phyloP scores from a whole-genome alignment of 2,888 invertebrate genomes.

The Patella ulyssiponensis region DNA sequence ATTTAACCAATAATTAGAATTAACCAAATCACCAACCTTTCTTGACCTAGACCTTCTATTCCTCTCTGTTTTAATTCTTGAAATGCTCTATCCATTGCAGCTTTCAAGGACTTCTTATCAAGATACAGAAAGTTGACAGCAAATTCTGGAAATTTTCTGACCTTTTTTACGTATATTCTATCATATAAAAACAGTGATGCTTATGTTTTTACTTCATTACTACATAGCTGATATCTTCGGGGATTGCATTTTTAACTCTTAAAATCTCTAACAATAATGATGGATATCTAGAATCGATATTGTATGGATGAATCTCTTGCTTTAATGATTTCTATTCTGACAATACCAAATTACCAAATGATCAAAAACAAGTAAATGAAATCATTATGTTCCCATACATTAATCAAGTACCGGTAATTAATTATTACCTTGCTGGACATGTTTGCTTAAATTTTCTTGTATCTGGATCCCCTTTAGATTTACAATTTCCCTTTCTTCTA shows the following conservation, averaged over 20 bases:
- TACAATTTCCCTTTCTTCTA: slow-evolving; percentile 64
- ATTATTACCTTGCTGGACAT: slow-evolving; percentile 69
- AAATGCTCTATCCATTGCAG: slow-evolving; percentile 70
- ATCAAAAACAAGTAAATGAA: no score
- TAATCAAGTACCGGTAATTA: no score
- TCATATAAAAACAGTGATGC: slow-evolving; percentile 16
- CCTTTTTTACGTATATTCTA: slow-evolving; percentile 72
- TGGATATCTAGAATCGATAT: no score
- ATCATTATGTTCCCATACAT: no score
- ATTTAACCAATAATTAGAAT: background rate
- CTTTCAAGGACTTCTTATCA: slow-evolving; percentile 67
- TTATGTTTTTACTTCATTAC: background rate
- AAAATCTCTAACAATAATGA: no score
- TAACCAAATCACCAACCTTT: slow-evolving; percentile 53
- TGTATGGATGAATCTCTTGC: no score
- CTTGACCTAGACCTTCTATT: slow-evolving; percentile 63
- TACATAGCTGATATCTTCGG: background rate
- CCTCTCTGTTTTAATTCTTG: slow-evolving; percentile 64
- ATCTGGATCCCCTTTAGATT: slow-evolving; percentile 44
- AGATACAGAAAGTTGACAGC: slow-evolving; percentile 56
- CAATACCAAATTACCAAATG: no score
- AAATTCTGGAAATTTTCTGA: slow-evolving; percentile 69
- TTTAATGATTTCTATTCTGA: no score
- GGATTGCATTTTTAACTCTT: no score
- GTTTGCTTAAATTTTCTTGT: slow-evolving; percentile 64